phyloP scores from a whole-genome alignment of 2,113 vertebrate genomes.

The Gambusia affinis region DNA sequence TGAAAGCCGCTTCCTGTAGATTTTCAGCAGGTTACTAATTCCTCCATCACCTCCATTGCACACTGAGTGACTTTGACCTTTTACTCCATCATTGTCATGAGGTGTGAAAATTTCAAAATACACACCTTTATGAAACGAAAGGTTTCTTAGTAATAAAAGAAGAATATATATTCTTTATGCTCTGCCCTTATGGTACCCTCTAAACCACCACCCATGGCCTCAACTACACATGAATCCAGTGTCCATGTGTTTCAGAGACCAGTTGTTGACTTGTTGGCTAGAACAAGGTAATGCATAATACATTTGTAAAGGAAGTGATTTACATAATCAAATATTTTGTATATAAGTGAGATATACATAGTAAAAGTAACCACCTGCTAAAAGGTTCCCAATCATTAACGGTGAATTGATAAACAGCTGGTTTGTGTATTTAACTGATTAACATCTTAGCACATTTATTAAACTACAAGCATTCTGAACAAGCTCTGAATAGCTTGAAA shows the following conservation, averaged over 20 bases:
- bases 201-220: constrained; percentile 12
- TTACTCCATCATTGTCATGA: constrained; percentile 44
- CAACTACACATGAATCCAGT: constrained; percentile 6
- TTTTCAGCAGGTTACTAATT: constrained; percentile 55
- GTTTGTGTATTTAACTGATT: too few species aligned
- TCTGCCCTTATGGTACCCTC: background rate
- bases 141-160: background rate
- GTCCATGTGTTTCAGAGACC: constrained; percentile 59
- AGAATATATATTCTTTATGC: background rate
- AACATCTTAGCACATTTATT: too few species aligned
- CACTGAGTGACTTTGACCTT: constrained; percentile 67
- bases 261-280: constrained; percentile 67
- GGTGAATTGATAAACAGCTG: background rate
- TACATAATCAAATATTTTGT: constrained; percentile 59
- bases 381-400: background rate
- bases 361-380: constrained; percentile 21
- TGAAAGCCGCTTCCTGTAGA: constrained; percentile 49
- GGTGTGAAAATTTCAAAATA: constrained; percentile 41
- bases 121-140: constrained; percentile 9
- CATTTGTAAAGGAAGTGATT: constrained; percentile 69
- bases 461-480: too few species aligned
- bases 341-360: constrained; percentile 60
- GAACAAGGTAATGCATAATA: constrained; percentile 76
- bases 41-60: constrained; percentile 36
- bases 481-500: too few species aligned